Evolutionary conservation across 2,888 invertebrate species (phyloP).

Genomic region (Cantharis rustica): DNA sequence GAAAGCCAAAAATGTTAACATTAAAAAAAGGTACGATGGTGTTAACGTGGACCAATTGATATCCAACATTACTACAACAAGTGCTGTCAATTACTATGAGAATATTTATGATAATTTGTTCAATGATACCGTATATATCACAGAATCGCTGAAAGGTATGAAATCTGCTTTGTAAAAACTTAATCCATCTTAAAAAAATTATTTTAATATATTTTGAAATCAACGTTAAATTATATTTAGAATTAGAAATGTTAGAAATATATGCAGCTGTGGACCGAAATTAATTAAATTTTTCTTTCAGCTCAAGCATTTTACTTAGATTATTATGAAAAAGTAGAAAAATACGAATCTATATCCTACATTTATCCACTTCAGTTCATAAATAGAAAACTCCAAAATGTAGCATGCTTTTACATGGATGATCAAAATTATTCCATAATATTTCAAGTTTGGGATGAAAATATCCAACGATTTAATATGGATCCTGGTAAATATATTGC

Average conservation of each 20-base stretch:
- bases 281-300: too few species aligned
- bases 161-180: too few species aligned
- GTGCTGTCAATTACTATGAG: conserved; percentile 45
- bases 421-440: conserved; percentile 12
- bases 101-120: conserved; percentile 48
- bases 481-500: neutral
- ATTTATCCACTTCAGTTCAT: conserved; percentile 11
- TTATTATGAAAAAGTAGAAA: conserved; percentile 41
- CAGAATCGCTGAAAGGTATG: conserved; percentile 48
- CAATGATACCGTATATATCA: conserved; percentile 41
- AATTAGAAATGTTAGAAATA: too few species aligned
- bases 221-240: too few species aligned
- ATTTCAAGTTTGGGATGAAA: conserved; percentile 25
- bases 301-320: conserved; percentile 46
- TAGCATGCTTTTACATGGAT: conserved; percentile 13
- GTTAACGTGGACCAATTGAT: conserved; percentile 47
- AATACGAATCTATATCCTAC: conserved; percentile 7
- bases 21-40: conserved; percentile 46
- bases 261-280: too few species aligned
- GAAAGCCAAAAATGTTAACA: conserved; percentile 44
- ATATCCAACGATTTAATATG: neutral
- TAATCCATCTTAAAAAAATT: too few species aligned
- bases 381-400: neutral
- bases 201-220: too few species aligned
- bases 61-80: conserved; percentile 43